Base-by-base conservation (phyloP, 2,797 vertebrate genomes). In the Halcyon leucocephala region DNA sequence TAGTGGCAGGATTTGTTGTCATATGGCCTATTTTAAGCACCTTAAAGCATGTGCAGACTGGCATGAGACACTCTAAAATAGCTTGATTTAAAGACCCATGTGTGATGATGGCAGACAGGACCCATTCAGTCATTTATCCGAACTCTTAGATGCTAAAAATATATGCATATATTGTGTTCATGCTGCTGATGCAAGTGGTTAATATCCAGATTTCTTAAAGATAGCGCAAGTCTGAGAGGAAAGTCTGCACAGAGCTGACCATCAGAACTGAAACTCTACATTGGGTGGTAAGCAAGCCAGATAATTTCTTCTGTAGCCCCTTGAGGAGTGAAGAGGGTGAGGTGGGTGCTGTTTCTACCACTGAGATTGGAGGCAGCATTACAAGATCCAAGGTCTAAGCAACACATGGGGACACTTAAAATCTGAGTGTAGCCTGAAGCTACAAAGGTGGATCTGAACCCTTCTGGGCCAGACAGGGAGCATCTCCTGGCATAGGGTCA, bases 371-470 rank as follows among this genome's bases (percentile, higher is more conserved):
- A 79, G 29, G 57, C 25, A 82, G 48, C 24, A 25, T 19, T 60
- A 25, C 11, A 19, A 79, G 52, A 39, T 8, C 24, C 6, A 21
- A 29, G 7, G 10, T 39, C 35, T 10, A 71, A 19, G 15, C 17
- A 52, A 21, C 5, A 8, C 0, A 0, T 20, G 14, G 66, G 52
- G 13, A 82, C 9, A 74, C 19, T 6, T 15, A 31, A 41, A 37
- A 1, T 28, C 62, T 61, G 37, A n/a, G 49, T 19, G 14, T 37
- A 70, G 29, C 35, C n/a, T 70, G 55, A 44, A 88, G 55, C 19
- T 64, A 5, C 7, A 21, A 37, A 57, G 6, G 6, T 25, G 11
- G 13, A 9, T 60, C 51, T 70, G 46, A 74, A 65, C 13, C 4
- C 3, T 79, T 73, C 62, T 82, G 42, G 6, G 37, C 41, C 33